Percentiles rank a stretch among this genome's conserved stretches.
These are phyloP conservation scores for Distichodus sexfasciatus DNA, from an alignment of 2,797 vertebrate genomes.

Conservation along the genomic window DNA sequence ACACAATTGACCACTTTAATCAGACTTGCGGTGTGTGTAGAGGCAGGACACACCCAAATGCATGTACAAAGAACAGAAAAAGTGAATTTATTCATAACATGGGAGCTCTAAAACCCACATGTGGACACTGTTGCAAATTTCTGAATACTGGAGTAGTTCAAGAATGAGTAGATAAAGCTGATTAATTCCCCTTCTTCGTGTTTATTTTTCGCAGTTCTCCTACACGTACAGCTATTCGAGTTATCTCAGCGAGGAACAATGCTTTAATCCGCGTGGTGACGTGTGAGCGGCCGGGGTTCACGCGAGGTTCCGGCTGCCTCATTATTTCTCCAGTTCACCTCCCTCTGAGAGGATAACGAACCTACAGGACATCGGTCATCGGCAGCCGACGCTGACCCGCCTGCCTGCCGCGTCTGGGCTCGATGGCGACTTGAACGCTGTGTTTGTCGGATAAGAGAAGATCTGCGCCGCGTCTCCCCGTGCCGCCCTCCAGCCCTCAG, in stretches of 20 bases:
- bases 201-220: not conserved
- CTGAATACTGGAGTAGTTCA: not conserved
- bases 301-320: conserved; percentile 1
- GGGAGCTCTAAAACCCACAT: no score
- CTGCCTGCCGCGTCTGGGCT: not conserved
- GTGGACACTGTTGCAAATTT: no score
- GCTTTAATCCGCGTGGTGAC: not conserved
- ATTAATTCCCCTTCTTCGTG: not conserved
- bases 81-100: no score
- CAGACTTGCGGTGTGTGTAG: no score
- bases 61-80: no score
- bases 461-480: conserved; percentile 3
- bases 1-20: no score
- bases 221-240: not conserved
- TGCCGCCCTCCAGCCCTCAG: not conserved
- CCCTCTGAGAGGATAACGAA: conserved; percentile 16
- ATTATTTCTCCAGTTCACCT: not conserved
- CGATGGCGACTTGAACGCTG: not conserved
- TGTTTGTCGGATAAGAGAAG: not conserved
- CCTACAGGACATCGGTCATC: conserved; percentile 13
- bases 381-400: not conserved
- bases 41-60: no score
- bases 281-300: not conserved
- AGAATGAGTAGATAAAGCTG: not conserved
- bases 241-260: not conserved